Evolutionary conservation across 1,140 invertebrate species (phyloP), one percentile per base, ranked within the genome.

Genomic region (Oscheius sp.): DNA sequence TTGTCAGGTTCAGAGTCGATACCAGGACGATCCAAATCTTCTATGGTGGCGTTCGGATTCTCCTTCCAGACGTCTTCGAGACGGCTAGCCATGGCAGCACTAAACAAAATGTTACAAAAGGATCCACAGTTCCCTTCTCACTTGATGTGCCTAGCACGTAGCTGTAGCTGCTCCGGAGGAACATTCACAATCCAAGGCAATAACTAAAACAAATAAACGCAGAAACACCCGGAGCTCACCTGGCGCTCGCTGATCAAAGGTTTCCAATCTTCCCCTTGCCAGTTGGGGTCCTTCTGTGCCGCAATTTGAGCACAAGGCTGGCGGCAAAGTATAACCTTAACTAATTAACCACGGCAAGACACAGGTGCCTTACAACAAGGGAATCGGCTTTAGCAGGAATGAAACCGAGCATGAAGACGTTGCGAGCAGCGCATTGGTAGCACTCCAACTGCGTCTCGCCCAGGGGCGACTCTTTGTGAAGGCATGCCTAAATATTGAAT

Each of bases 321-420:
- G 2, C 62, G 35, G 26, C 71, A 66, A 7, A 67, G 28, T n/a
- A 67, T 15, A 62, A 67, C 36, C 36, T 67, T 10, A 28, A 31
- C 31, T 29, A 58, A 42, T 55, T 26, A 10, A 58, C 52, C 28
- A 28, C 7, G 52, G 52, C 34, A 63, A 18, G 34, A 63, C 23
- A 32, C 26, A 55, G 7, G 61, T 67, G n/a, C 15, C 52, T 68
- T 23, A 61, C 95, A n/a, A 99, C 96, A 45, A 99, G 95, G 1
- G 94, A 97, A 86, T 99, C 96, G 7, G 95, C 94, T 87, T 99
- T 99, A 13, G 96, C 95, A 2, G 96, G 96, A 81, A 99, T 98
- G 84, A 97, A 99, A 62, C 97, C 97, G 55, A 99, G 88, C 29
- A 98, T 91, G 87, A 99, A 99, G 0, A 99, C 94, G 87, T 97